Conservation (phyloP, 2,113 vertebrate species). For the Herpailurus yagouaroundi region DNA sequence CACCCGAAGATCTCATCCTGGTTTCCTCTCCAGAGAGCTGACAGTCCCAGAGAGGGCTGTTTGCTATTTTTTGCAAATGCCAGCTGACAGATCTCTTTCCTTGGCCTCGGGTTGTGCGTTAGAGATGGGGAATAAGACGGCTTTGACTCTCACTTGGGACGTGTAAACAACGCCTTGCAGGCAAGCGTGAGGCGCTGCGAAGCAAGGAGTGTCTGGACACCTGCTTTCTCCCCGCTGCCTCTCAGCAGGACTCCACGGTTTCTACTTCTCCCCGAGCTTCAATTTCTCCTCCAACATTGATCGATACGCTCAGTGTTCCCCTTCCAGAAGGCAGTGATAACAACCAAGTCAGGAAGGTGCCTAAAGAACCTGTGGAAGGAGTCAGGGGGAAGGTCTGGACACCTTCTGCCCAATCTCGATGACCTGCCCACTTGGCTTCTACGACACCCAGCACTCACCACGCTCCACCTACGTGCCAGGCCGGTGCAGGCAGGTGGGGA, state of each 20-base stretch:
- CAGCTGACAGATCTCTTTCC: conserved; percentile 5
- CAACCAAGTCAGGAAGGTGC: neutral
- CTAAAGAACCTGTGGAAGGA: fast-evolving
- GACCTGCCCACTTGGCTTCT: neutral
- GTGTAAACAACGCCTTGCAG: neutral
- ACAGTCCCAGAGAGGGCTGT: neutral
- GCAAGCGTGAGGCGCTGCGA: neutral
- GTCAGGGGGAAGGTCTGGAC: neutral
- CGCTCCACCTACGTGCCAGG: fast-evolving
- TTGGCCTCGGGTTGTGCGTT: neutral
- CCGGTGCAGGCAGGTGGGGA: fast-evolving
- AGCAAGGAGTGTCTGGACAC: neutral
- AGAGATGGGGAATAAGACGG: neutral
- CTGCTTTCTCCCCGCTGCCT: neutral
- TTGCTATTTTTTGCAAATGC: conserved; percentile 43
- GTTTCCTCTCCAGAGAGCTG: neutral
- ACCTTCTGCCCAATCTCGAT: fast-evolving
- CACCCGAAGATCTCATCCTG: neutral
- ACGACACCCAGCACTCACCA: fast-evolving
- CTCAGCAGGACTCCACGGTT: neutral
- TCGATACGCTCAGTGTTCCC: neutral
- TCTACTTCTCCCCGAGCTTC: neutral
- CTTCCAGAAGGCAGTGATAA: neutral
- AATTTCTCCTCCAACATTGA: neutral
- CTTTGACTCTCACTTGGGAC: conserved; percentile 31